Conservation (phyloP, 2,797 vertebrate genomes). For the Thamnophis elegans region DNA sequence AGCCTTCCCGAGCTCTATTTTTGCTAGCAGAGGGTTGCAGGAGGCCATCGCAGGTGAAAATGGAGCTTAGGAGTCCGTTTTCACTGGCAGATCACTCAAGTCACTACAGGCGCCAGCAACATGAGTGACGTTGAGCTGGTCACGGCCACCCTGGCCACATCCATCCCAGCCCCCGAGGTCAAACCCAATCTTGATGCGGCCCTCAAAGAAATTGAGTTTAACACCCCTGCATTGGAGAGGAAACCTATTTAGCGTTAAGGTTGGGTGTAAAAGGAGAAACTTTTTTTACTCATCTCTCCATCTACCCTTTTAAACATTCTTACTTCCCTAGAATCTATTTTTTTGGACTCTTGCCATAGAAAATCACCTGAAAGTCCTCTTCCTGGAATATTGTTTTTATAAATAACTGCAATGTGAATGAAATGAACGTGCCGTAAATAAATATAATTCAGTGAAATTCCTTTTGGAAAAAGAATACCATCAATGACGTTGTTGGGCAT, state of each 20-base stretch:
- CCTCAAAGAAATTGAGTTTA: too few species aligned
- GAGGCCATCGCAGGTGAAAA: too few species aligned
- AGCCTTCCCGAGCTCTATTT: too few species aligned
- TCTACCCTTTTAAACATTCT: neutral
- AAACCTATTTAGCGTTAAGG: neutral
- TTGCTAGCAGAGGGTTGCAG: too few species aligned
- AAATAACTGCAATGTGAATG: constrained; percentile 30
- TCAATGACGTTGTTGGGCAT: neutral
- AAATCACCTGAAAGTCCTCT: constrained; percentile 19
- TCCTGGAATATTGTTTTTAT: constrained; percentile 19
- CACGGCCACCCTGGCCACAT: too few species aligned
- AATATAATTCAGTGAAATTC: constrained; percentile 53
- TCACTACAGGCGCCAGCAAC: too few species aligned
- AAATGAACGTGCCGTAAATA: constrained; percentile 27
- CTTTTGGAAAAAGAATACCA: constrained; percentile 39
- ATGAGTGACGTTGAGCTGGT: too few species aligned
- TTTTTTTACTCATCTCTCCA: neutral
- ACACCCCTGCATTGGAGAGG: neutral
- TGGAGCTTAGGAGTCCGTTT: too few species aligned
- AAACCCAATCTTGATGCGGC: too few species aligned
- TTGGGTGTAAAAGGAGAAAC: neutral
- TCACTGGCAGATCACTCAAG: too few species aligned
- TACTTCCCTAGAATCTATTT: neutral
- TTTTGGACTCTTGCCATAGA: neutral
- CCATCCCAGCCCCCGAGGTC: too few species aligned